Evolutionary conservation across 2,888 invertebrate genomes (phyloP).

Genomic region (Drosophila prostipennis): DNA sequence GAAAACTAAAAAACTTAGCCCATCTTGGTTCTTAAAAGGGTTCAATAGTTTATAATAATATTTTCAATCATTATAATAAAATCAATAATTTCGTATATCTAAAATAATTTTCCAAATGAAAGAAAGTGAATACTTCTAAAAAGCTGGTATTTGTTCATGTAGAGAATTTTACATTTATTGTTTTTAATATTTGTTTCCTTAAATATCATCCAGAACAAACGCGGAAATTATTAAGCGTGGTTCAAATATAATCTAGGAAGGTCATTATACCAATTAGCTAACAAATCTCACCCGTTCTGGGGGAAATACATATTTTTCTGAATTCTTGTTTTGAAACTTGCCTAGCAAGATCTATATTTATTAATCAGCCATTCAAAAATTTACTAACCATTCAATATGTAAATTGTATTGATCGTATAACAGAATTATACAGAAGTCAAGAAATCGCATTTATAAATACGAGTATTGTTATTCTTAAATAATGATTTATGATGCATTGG

Average conservation of each 20-base stretch:
- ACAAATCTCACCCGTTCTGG: neutral
- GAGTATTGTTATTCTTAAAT: neutral
- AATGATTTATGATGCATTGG: neutral
- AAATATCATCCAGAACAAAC: neutral
- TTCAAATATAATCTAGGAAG: neutral
- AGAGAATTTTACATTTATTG: too few species aligned
- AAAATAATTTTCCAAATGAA: too few species aligned
- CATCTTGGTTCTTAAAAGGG: too few species aligned
- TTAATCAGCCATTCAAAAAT: neutral
- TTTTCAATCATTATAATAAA: too few species aligned
- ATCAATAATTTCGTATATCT: too few species aligned
- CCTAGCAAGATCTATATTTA: neutral
- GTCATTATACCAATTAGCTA: neutral
- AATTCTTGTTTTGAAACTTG: neutral
- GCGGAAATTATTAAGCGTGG: too few species aligned
- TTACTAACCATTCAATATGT: neutral
- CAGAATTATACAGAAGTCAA: too few species aligned
- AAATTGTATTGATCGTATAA: neutral
- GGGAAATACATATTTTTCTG: too few species aligned
- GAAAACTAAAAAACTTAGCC: neutral
- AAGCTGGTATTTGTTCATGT: too few species aligned
- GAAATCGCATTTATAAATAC: neutral
- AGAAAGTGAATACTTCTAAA: too few species aligned
- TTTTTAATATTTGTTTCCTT: too few species aligned
- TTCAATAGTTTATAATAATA: too few species aligned